Base-by-base conservation (phyloP, 2,113 vertebrate genomes). In the Nesogale talazaci region DNA sequence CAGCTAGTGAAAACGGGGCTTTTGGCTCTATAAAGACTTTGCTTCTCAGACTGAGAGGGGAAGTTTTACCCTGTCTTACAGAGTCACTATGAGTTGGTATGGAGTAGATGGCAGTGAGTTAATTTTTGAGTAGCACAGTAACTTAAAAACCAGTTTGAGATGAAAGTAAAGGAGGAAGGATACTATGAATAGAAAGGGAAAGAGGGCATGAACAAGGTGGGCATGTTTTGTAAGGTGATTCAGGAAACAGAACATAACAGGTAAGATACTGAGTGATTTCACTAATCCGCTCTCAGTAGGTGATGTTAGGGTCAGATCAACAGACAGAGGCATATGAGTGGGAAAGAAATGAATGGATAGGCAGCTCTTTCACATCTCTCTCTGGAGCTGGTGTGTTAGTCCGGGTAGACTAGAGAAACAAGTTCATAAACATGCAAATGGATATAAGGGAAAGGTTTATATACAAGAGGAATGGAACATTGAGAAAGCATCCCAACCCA, bases 91-190 rank as follows among this genome's bases (percentile, higher is more conserved):
- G 42, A 11, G 46, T 52, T 52, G 46, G 46, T 52, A 52, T 52
- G 9, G 46, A 52, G 14, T 52, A 12, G 46, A 52, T 52, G 46
- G 46, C 46, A 52, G 46, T 52, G 46, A 52, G 46, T n/a, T n/a
- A n/a, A 12, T 52, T 52, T 52, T 52, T 52, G 5, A 10, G n/a
- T 40, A 80, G 16, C n/a, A 56, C 27, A 70, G 38, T 40, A 76
- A 20, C 4, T 77, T 52, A n/a, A 31, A 63, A 4, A 2, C 22
- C 56, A 72, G 6, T 17, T 70, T 57, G 78, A 87, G 63, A 61
- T 23, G 20, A 12, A 17, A 11, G 8, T 1, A 10, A 7, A 61
- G 36, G 40, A 36, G 17, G 0, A 0, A 4, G 69, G 11, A 31
- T 36, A 20, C n/a, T 77, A 23, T 23, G 20, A 16, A 20, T 25